Base-by-base conservation (phyloP, 2,113 vertebrate species). In the Podiceps cristatus region DNA sequence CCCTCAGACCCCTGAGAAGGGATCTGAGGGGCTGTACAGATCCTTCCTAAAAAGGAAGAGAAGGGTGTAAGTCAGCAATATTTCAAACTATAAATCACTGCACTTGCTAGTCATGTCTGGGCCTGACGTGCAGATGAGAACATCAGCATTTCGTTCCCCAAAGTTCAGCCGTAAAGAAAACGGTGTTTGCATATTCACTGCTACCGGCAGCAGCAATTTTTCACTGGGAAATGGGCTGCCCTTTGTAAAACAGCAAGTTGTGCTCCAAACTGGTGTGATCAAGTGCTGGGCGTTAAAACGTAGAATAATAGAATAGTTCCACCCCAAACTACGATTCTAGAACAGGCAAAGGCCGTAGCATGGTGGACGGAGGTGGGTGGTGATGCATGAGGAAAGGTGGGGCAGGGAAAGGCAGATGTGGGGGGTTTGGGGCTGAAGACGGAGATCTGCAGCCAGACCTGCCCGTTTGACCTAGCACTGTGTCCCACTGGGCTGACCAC, bases 261-360 rank as follows among this genome's bases (percentile, higher is more conserved):
- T 37, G 44, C 55, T 67, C 40, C 0, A 0, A 66, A n/a, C 19
- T 13, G 37, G 23, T 31, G 52, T 9, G 37, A 24, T 22, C 15
- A 7, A 17, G 25, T 3, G n/a, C n/a, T 56, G 55, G 25, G 40
- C n/a, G n/a, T n/a, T n/a, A n/a, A n/a, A n/a, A n/a, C n/a, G n/a
- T n/a, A n/a, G n/a, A n/a, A n/a, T n/a, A n/a, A n/a, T n/a, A n/a
- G n/a, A n/a, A n/a, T n/a, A n/a, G n/a, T n/a, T n/a, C n/a, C n/a
- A n/a, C n/a, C n/a, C n/a, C n/a, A n/a, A n/a, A n/a, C n/a, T n/a
- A n/a, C n/a, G n/a, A n/a, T n/a, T n/a, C n/a, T n/a, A n/a, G n/a
- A n/a, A n/a, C 4, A 5, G 27, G 31, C 31, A 18, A 40, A 19
- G 2, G 6, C 13, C 0, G 1, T 20, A 22, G 28, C 1, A 0